These are phyloP conservation scores for Porites rus DNA, from an alignment of 92 coral and sea anemone species.

Conservation along the genomic window DNA sequence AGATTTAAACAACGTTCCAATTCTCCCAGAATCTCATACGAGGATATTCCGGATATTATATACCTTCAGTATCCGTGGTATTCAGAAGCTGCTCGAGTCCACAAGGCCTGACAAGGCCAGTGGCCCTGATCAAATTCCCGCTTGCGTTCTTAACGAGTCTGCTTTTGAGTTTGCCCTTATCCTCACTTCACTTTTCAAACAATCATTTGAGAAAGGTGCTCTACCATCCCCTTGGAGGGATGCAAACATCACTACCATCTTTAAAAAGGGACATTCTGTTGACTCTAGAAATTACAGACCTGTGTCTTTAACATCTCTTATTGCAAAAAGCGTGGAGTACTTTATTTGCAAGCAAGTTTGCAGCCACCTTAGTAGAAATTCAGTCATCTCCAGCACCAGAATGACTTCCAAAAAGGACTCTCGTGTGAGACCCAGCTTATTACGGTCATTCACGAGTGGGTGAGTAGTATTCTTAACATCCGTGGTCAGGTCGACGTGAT, in stretches of 20 bases:
- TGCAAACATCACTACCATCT: conserved; percentile 18
- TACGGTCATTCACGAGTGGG: conserved; percentile 25
- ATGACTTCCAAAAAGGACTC: conserved; percentile 23
- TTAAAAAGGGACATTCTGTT: conserved; percentile 36
- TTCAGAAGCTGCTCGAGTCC: conserved; percentile 51
- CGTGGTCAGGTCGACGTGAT: too few relatives aligned
- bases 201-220: background rate
- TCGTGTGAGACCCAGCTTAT: conserved; percentile 19
- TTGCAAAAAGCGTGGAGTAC: conserved; percentile 18
- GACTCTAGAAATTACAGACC: conserved; percentile 36
- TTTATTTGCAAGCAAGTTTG: conserved; percentile 30
- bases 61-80: conserved; percentile 28
- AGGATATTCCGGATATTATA: conserved; percentile 26
- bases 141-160: conserved; percentile 31
- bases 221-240: conserved; percentile 1
- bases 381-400: conserved; percentile 44
- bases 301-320: background rate
- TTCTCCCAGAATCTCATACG: conserved; percentile 17
- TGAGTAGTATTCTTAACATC: background rate
- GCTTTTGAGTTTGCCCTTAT: conserved; percentile 25
- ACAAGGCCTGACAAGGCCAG: conserved; percentile 49
- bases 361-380: conserved; percentile 46
- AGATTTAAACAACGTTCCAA: background rate
- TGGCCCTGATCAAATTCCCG: conserved; percentile 56
- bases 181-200: background rate